Percentiles rank a stretch among this genome's conserved stretches.
Conservation (phyloP, 2,113 vertebrate species). For the Zingel zingel region DNA sequence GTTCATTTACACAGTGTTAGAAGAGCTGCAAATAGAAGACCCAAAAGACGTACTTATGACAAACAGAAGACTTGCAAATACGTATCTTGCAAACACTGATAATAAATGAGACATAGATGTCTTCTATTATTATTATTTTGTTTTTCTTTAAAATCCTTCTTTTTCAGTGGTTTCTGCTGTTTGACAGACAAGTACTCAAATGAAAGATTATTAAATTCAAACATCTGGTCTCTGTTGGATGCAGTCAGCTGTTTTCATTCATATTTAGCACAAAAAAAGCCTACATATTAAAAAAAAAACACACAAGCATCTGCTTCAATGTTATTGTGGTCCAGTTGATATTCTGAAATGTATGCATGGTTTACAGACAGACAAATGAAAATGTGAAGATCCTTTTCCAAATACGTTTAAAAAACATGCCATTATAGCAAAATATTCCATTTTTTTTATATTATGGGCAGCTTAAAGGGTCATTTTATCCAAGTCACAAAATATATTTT, state of each 20-base stretch:
- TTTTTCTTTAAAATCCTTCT: not conserved
- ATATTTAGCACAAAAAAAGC: not conserved
- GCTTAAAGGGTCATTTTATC: not conserved
- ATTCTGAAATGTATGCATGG: not conserved
- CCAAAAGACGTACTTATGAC: not conserved
- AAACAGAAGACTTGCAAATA: not conserved
- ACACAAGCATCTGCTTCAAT: not conserved
- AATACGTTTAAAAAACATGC: not conserved
- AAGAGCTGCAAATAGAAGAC: not conserved
- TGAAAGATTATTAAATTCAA: conserved; percentile 51
- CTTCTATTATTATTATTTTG: not conserved
- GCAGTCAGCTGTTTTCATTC: conserved; percentile 19
- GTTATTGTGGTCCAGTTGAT: not conserved
- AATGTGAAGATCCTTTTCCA: not conserved
- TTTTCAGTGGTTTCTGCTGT: not conserved
- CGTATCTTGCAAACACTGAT: not conserved
- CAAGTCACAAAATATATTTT: not conserved
- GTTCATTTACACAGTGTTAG: not conserved
- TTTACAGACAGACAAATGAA: not conserved
- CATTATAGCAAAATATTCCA: not conserved
- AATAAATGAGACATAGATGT: conserved; percentile 3
- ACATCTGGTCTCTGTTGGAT: conserved; percentile 54
- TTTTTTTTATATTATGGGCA: not conserved
- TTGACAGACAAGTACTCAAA: conserved; percentile 39
- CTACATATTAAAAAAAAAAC: conserved; percentile 9